Evolutionary conservation across 2,113 vertebrate genomes (phyloP).

Genomic region (Zosterops borbonicus): DNA sequence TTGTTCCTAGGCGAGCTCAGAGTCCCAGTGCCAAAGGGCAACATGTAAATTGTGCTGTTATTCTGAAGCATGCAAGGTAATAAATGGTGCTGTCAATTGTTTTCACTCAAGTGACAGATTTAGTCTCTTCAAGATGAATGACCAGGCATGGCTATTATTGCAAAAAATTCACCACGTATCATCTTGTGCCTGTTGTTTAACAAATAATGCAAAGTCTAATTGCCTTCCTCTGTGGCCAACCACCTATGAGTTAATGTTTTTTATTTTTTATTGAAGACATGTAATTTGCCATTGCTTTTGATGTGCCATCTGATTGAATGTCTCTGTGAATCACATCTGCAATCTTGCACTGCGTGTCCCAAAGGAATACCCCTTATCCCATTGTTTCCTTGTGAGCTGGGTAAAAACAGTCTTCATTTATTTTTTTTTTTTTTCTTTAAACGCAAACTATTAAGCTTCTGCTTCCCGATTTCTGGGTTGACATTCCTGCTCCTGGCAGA

Average conservation of each 20-base stretch:
- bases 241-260: not conserved
- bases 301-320: constrained; percentile 42
- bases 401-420: not conserved
- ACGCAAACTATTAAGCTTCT: not conserved
- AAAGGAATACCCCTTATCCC: not conserved
- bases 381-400: not conserved
- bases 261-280: not conserved
- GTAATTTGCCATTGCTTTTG: constrained; percentile 58
- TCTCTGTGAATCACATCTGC: constrained; percentile 35
- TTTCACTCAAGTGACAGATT: constrained; percentile 68
- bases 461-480: not conserved
- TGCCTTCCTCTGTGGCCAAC: not conserved
- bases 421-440: not conserved
- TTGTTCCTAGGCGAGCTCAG: constrained; percentile 25
- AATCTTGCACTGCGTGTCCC: not conserved
- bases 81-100: constrained; percentile 74
- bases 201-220: constrained; percentile 54
- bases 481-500: not conserved
- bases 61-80: constrained; percentile 63
- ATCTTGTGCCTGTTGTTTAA: constrained; percentile 54
- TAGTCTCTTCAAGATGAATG: constrained; percentile 59
- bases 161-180: constrained; percentile 49
- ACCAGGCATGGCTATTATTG: constrained; percentile 40
- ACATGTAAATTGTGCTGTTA: constrained; percentile 70
- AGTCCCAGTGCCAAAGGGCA: constrained; percentile 56